Conservation (phyloP, 2,797 vertebrate species). For the Tokudaia tokunoshimensis region DNA sequence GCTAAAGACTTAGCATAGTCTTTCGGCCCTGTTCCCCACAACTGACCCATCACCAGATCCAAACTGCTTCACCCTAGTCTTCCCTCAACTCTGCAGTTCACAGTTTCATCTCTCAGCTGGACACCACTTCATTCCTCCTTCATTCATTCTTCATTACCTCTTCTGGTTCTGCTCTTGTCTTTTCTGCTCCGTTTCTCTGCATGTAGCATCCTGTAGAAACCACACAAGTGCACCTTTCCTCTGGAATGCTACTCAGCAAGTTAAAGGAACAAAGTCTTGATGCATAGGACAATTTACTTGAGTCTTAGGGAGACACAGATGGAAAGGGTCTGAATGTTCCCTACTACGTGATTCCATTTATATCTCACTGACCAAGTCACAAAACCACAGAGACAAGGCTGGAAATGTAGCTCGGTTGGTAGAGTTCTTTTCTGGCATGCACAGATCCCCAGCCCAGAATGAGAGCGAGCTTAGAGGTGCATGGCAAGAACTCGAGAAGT, state of each 20-base stretch:
- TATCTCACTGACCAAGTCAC: neutral
- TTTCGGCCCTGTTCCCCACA: neutral
- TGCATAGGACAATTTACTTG: neutral
- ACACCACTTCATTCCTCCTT: neutral
- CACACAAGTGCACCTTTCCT: neutral
- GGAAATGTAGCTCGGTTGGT: neutral
- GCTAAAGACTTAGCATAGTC: neutral
- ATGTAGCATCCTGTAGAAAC: neutral
- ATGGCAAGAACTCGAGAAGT: no score
- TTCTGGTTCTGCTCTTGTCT: neutral
- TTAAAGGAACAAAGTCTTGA: neutral
- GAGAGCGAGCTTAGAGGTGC: no score
- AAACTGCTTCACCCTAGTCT: neutral
- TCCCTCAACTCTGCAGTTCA: neutral
- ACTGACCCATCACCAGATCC: neutral
- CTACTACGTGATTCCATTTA: neutral
- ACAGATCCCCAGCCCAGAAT: neutral
- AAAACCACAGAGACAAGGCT: neutral
- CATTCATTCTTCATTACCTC: neutral
- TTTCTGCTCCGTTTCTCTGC: neutral
- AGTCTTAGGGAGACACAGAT: neutral
- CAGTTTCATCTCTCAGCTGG: neutral
- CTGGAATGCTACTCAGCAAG: neutral
- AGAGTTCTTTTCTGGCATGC: neutral
- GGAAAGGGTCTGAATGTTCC: neutral